Conservation (phyloP, 2,113 vertebrate genomes). For the Notarius quadriscutis region DNA sequence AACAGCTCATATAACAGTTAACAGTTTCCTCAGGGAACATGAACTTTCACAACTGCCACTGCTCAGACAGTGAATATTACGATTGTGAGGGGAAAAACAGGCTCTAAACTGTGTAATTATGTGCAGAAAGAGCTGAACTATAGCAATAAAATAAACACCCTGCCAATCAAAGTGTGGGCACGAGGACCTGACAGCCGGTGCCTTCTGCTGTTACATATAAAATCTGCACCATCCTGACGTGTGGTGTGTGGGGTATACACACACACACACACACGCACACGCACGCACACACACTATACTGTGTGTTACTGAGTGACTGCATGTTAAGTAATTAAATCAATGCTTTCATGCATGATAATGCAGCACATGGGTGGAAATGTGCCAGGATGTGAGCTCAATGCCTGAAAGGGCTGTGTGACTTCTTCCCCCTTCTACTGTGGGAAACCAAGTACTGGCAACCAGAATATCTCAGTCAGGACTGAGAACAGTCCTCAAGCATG, state of each 20-base stretch:
- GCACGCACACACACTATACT: background rate
- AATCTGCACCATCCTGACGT: conserved; percentile 1
- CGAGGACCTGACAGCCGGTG: conserved; percentile 24
- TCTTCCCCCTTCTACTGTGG: conserved; percentile 52
- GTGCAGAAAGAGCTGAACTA: conserved; percentile 2
- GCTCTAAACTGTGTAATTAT: conserved; percentile 2
- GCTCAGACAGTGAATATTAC: background rate
- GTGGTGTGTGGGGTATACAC: background rate
- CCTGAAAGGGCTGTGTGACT: conserved; percentile 19
- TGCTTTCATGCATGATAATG: conserved; percentile 58
- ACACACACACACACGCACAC: too few species aligned
- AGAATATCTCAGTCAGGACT: conserved; percentile 59
- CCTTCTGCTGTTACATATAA: conserved; percentile 21
- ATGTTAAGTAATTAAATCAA: conserved; percentile 69
- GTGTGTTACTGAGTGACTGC: conserved; percentile 51
- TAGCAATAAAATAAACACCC: conserved; percentile 3
- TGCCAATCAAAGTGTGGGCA: conserved; percentile 20
- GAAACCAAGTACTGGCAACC: conserved; percentile 45
- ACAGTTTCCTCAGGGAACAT: background rate
- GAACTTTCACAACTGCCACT: background rate
- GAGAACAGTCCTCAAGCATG: conserved; percentile 47
- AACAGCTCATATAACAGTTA: background rate
- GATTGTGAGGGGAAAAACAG: background rate
- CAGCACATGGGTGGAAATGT: conserved; percentile 61
- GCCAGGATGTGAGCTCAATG: conserved; percentile 38